Conservation (phyloP, 2,113 vertebrate genomes). For the Fregetta grallaria region DNA sequence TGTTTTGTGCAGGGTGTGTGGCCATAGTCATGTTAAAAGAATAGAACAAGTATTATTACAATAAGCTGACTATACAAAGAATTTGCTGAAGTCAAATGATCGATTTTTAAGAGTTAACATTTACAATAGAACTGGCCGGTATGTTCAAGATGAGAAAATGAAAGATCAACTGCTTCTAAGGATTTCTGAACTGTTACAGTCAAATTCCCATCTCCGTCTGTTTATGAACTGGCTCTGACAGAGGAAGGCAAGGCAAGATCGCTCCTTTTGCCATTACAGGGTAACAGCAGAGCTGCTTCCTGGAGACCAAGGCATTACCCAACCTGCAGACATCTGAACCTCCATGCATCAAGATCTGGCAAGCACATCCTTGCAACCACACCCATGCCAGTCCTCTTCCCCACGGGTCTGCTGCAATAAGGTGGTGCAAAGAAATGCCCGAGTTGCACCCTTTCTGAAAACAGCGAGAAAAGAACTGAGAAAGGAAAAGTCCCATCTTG, state of each 20-base stretch:
- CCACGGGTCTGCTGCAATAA: neutral
- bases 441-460: neutral
- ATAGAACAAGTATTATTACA: neutral
- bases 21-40: neutral
- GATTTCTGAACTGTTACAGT: neutral
- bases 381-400: neutral
- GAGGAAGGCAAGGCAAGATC: neutral
- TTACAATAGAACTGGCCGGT: neutral
- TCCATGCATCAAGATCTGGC: neutral
- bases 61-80: neutral
- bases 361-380: neutral
- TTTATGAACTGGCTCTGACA: neutral
- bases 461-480: neutral
- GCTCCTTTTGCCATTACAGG: neutral
- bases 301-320: neutral
- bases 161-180: neutral
- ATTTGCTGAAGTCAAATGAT: neutral
- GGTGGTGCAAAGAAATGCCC: neutral
- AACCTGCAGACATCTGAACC: neutral
- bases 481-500: neutral
- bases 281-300: neutral
- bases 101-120: neutral
- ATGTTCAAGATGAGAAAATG: neutral
- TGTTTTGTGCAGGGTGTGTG: slow-evolving; percentile 27
- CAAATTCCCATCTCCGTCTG: neutral